Evolutionary conservation across 1,140 invertebrate species (phyloP).

Genomic region (Yoshiicerus persimilis): DNA sequence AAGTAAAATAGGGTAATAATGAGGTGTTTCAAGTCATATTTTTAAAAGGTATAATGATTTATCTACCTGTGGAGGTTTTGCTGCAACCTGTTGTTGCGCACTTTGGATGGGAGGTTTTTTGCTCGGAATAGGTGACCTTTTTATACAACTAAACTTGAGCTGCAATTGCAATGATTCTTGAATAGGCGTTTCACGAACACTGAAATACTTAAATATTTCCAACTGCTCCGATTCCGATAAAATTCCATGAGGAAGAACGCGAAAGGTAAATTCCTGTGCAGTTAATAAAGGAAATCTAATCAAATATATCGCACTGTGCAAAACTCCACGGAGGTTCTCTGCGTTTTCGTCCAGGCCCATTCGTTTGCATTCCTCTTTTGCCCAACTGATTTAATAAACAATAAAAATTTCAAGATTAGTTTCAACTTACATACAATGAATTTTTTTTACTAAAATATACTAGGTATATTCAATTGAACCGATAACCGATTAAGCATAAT

Average conservation of each 20-base stretch:
- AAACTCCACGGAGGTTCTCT: not conserved
- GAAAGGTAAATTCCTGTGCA: not conserved
- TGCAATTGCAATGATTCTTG: not conserved
- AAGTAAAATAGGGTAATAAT: too few relatives aligned
- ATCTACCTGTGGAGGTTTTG: not conserved
- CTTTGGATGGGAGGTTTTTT: not conserved
- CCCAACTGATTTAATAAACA: not conserved
- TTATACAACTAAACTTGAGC: not conserved
- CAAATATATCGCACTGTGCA: not conserved
- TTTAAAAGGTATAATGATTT: not conserved
- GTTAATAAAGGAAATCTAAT: not conserved
- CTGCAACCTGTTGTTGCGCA: not conserved
- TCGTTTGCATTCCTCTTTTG: not conserved
- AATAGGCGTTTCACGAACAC: not conserved
- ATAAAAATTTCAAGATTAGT: too few relatives aligned
- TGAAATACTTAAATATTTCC: constrained; percentile 1
- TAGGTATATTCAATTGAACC: too few relatives aligned
- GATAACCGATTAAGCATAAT: too few relatives aligned
- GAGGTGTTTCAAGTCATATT: not conserved
- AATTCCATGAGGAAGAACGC: not conserved
- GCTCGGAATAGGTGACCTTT: not conserved
- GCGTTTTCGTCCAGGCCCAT: not conserved
- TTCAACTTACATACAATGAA: too few relatives aligned
- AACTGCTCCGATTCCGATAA: not conserved
- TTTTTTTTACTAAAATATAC: too few relatives aligned